These are phyloP conservation scores for Cerceris rybyensis DNA, from an alignment of 2,888 invertebrate species.

Conservation along the genomic window DNA sequence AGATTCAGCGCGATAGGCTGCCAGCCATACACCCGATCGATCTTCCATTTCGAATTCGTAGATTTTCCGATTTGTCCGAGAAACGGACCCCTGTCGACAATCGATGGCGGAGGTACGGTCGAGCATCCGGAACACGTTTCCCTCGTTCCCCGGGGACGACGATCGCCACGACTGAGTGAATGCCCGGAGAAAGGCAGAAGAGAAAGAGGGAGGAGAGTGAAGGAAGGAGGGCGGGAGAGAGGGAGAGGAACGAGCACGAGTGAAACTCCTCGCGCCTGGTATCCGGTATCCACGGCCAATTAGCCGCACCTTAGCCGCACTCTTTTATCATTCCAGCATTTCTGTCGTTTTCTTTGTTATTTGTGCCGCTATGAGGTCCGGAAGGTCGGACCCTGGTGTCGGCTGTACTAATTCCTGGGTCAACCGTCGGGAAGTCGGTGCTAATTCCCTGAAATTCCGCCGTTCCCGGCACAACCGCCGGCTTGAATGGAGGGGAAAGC, in stretches of 20 bases:
- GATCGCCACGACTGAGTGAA: conserved; percentile 59
- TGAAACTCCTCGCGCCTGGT: conserved; percentile 65
- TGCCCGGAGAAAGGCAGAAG: conserved; percentile 42
- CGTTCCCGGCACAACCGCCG: not conserved
- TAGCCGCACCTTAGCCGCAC: conserved; percentile 58
- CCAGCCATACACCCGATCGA: conserved; percentile 10
- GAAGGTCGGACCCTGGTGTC: conserved; percentile 2
- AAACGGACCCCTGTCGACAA: conserved; percentile 44
- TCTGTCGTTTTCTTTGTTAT: conserved; percentile 55
- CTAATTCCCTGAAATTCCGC: conserved; percentile 1
- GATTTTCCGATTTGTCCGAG: conserved; percentile 52
- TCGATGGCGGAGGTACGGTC: conserved; percentile 56
- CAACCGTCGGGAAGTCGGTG: not conserved
- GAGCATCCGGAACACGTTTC: conserved; percentile 63
- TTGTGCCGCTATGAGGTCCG: not conserved
- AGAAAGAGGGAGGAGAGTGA: conserved; percentile 18
- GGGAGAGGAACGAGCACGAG: conserved; percentile 43
- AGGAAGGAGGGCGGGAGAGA: conserved; percentile 33
- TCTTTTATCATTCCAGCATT: conserved; percentile 58
- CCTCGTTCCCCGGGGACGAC: conserved; percentile 57
- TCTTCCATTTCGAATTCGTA: conserved; percentile 34
- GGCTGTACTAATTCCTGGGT: conserved; percentile 1
- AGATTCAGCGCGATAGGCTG: too few species aligned
- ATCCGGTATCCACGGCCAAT: conserved; percentile 67
- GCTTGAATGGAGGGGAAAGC: not conserved